phyloP scores from a whole-genome alignment of 2,113 vertebrate species.

The Struthio camelus region DNA sequence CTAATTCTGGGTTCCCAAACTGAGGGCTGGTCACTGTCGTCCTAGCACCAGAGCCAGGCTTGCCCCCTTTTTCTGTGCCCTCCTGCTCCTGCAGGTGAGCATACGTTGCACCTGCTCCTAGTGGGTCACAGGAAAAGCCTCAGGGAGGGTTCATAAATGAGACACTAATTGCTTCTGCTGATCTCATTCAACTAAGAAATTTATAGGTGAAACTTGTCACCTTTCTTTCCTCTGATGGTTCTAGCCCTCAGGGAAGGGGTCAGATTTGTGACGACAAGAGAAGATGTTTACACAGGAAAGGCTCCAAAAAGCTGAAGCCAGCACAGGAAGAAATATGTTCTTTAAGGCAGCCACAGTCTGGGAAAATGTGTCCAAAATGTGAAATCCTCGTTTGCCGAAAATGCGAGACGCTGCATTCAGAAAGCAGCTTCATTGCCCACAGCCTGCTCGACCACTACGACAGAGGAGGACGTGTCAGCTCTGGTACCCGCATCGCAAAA shows the following conservation, averaged over 20 bases:
- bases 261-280: conserved; percentile 28
- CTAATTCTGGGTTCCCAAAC: not conserved
- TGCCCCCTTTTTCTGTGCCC: not conserved
- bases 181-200: not conserved
- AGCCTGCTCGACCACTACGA: conserved; percentile 76
- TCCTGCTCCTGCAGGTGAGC: not conserved
- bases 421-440: conserved; percentile 71
- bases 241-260: conserved; percentile 31
- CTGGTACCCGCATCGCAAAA: not conserved
- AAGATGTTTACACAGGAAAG: not conserved
- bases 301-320: conserved; percentile 10
- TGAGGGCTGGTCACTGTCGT: not conserved
- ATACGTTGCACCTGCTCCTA: not conserved
- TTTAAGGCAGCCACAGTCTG: not conserved
- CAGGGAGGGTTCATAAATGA: not conserved
- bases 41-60: not conserved
- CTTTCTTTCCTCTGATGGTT: not conserved
- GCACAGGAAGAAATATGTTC: not conserved
- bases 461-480: not conserved
- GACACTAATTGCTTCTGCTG: not conserved
- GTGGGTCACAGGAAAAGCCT: not conserved
- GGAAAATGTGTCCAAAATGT: conserved; percentile 68
- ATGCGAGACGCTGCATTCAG: conserved; percentile 69
- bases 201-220: not conserved
- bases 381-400: conserved; percentile 58